These are phyloP conservation scores for Xylocopa sonorina DNA, from an alignment of 1,140 invertebrate species.

Conservation along the genomic window DNA sequence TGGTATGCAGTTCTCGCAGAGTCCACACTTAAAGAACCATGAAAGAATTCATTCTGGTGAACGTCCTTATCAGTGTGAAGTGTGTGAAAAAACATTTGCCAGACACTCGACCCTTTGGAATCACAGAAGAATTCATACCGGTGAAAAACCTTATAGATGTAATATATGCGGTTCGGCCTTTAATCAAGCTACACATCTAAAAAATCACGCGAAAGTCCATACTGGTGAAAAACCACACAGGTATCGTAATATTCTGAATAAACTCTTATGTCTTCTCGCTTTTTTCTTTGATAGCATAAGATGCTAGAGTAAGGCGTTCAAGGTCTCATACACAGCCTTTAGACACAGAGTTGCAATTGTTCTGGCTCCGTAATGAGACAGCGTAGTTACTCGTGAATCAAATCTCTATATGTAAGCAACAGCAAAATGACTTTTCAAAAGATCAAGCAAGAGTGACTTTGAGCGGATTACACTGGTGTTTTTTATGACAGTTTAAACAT, in stretches of 20 bases:
- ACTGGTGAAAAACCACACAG: constrained; percentile 85
- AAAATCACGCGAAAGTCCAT: constrained; percentile 92
- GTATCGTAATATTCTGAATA: constrained; percentile 57
- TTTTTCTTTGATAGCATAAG: too few relatives aligned
- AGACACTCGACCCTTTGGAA: constrained; percentile 94
- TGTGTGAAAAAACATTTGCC: constrained; percentile 95
- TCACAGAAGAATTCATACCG: constrained; percentile 96
- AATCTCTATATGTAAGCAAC: too few relatives aligned
- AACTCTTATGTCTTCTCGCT: neutral
- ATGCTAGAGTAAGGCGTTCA: too few relatives aligned
- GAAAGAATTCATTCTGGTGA: constrained; percentile 95
- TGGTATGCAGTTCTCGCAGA: constrained; percentile 94
- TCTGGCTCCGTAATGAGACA: too few relatives aligned
- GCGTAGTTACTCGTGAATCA: too few relatives aligned
- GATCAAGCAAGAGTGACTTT: too few relatives aligned
- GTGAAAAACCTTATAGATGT: constrained; percentile 94
- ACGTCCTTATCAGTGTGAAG: constrained; percentile 94
- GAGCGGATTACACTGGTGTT: too few relatives aligned
- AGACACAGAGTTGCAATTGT: too few relatives aligned
- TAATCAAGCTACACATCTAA: constrained; percentile 93
- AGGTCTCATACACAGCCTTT: too few relatives aligned
- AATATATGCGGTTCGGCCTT: constrained; percentile 92
- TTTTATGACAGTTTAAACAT: neutral
- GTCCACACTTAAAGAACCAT: constrained; percentile 95
- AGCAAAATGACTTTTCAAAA: too few relatives aligned